Conservation (phyloP, 2,113 vertebrate genomes). For the Aplodontia rufa region DNA sequence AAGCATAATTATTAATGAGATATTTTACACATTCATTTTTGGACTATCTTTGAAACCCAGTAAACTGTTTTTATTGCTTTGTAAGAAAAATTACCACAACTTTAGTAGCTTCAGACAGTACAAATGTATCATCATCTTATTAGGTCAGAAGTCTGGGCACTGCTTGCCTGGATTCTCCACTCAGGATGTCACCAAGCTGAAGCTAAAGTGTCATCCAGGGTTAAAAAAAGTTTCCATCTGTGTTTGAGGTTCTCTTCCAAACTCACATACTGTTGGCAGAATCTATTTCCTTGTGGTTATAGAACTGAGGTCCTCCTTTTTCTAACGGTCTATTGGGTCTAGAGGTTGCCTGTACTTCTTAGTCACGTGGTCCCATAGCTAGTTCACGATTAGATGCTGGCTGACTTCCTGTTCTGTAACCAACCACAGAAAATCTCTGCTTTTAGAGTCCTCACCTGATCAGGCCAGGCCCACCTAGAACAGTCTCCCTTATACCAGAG, state of each 20-base stretch:
- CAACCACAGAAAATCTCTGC: not conserved
- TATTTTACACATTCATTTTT: conserved; percentile 20
- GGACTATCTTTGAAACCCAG: not conserved
- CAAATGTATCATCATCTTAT: too few relatives aligned
- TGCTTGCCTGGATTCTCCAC: not conserved
- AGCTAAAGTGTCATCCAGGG: not conserved
- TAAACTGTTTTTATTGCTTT: not conserved
- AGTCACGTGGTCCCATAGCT: not conserved
- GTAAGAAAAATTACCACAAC: not conserved
- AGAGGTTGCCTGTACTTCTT: not conserved
- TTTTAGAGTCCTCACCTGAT: not conserved
- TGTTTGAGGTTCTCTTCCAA: not conserved
- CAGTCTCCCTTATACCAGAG: not conserved
- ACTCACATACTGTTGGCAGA: not conserved
- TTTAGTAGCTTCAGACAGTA: not conserved
- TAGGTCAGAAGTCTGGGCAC: not conserved
- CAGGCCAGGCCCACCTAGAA: not conserved
- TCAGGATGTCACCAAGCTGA: not conserved
- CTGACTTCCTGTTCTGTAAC: not conserved
- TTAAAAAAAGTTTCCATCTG: not conserved
- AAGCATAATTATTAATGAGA: not conserved
- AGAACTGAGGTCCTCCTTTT: not conserved
- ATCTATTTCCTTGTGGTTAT: not conserved
- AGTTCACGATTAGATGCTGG: not conserved
- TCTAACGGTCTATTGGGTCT: not conserved